Percentiles rank a stretch among this genome's conserved stretches.
Evolutionary conservation across 2,888 invertebrate genomes (phyloP).

Genomic region (Thecocarcelia acutangulata): DNA sequence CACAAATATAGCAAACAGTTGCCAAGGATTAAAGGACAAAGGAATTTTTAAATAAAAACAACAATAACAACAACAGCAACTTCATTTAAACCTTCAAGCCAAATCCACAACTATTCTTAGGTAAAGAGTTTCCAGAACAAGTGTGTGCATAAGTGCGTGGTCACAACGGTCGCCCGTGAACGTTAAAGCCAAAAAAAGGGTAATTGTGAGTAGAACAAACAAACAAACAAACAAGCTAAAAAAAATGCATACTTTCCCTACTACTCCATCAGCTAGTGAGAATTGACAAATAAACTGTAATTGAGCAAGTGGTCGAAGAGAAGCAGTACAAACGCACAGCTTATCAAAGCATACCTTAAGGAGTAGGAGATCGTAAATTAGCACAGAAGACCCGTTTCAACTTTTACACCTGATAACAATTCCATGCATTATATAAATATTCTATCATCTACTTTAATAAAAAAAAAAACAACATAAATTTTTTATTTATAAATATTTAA

Average conservation of each 20-base stretch:
- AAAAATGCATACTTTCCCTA: conserved; percentile 4
- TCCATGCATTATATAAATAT: too few species aligned
- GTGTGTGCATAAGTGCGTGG: conserved; percentile 27
- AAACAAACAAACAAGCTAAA: conserved; percentile 27
- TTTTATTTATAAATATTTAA: background rate
- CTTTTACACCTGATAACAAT: too few species aligned
- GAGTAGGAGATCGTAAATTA: background rate
- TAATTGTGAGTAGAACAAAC: conserved; percentile 57
- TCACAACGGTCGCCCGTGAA: conserved; percentile 1
- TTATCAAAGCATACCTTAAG: conserved; percentile 39
- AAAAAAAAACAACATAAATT: too few species aligned
- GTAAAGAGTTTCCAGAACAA: conserved; percentile 16
- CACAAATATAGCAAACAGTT: conserved; percentile 46
- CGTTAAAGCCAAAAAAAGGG: conserved; percentile 36
- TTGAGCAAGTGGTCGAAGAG: conserved; percentile 15
- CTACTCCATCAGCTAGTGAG: conserved; percentile 51
- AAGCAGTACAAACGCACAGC: conserved; percentile 27
- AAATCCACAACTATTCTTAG: conserved; percentile 42
- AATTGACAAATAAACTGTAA: conserved; percentile 54
- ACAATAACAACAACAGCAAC: conserved; percentile 32
- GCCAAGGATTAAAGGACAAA: conserved; percentile 68
- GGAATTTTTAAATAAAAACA: conserved; percentile 59
- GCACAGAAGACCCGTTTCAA: background rate
- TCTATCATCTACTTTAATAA: too few species aligned
- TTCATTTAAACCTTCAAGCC: conserved; percentile 17